Percentiles rank a stretch among this genome's conserved stretches.
These are phyloP conservation scores for Meloe dianella DNA, from an alignment of 2,888 invertebrate species.

Conservation along the genomic window DNA sequence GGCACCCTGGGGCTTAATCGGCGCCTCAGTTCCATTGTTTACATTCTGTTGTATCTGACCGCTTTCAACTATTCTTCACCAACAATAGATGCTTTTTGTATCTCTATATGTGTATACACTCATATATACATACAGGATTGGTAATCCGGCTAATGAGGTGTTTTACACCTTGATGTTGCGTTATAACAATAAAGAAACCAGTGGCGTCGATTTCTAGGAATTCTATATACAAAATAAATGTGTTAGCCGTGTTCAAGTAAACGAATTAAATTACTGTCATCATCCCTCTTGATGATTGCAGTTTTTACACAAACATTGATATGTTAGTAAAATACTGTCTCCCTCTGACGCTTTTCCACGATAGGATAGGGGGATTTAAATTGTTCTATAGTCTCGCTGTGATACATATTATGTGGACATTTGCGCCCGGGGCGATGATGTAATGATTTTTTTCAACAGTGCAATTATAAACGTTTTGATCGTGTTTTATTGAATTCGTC, in stretches of 20 bases:
- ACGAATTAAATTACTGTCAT: constrained; percentile 53
- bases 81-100: constrained; percentile 52
- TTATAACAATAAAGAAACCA: constrained; percentile 26
- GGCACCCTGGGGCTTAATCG: constrained; percentile 53
- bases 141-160: constrained; percentile 55
- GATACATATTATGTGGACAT: constrained; percentile 47
- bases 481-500: constrained; percentile 57
- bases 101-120: constrained; percentile 51
- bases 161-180: constrained; percentile 37
- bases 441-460: constrained; percentile 60
- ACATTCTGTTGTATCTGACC: constrained; percentile 50
- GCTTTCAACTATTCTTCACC: constrained; percentile 50
- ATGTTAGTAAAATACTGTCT: constrained; percentile 21
- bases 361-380: constrained; percentile 28
- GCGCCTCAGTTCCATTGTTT: constrained; percentile 56
- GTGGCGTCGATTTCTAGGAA: constrained; percentile 30
- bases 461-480: constrained; percentile 59
- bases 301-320: constrained; percentile 56
- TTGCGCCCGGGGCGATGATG: constrained; percentile 56
- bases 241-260: constrained; percentile 38
- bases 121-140: constrained; percentile 35
- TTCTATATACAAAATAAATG: constrained; percentile 12
- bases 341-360: constrained; percentile 47
- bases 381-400: constrained; percentile 27
- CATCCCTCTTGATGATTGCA: constrained; percentile 55